A percentile compares a stretch with the other conserved stretches of the same genome.
phyloP scores from a whole-genome alignment of 2,888 invertebrate genomes.

The Parthenolecanium corni region DNA sequence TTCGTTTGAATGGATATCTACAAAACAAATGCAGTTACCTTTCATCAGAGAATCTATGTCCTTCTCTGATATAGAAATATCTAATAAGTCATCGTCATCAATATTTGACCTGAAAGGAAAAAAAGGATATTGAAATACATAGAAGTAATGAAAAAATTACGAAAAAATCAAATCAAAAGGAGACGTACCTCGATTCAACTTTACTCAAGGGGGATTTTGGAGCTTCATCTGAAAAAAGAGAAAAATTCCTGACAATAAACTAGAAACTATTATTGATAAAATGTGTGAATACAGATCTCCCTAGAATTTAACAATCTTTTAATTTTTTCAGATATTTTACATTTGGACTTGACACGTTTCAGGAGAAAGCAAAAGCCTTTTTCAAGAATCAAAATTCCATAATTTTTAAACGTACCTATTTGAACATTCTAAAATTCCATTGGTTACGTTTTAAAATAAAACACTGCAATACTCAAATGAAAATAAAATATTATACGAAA shows the following conservation, averaged over 20 bases:
- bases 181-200: neutral
- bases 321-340: too few species aligned
- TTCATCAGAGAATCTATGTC: conserved; percentile 2
- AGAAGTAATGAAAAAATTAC: neutral
- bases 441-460: too few species aligned
- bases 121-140: neutral
- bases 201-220: neutral
- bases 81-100: conserved; percentile 9
- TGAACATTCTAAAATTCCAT: too few species aligned
- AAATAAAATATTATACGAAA: too few species aligned
- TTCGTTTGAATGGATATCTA: neutral
- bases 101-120: conserved; percentile 3
- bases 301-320: too few species aligned
- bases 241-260: neutral
- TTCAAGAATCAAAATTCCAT: too few species aligned
- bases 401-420: too few species aligned
- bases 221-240: neutral
- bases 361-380: too few species aligned
- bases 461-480: too few species aligned
- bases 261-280: neutral
- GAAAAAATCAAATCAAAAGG: neutral
- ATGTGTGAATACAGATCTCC: too few species aligned
- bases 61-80: conserved; percentile 7
- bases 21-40: neutral
- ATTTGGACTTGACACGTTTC: too few species aligned